Base-by-base conservation (phyloP, 1,140 invertebrate genomes). In the Diabrotica virgifera region DNA sequence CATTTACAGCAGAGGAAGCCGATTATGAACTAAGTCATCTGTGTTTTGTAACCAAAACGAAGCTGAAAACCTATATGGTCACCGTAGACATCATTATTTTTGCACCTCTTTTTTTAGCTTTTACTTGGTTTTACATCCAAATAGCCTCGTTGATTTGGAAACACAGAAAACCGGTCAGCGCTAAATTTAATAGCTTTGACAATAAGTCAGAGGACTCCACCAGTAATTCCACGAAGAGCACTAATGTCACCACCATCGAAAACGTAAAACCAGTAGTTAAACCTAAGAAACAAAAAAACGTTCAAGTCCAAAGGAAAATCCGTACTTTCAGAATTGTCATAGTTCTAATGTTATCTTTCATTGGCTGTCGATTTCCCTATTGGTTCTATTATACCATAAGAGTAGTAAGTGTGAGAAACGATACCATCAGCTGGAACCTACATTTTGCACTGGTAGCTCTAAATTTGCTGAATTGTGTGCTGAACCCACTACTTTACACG, bases 401-500 rank as follows among this genome's bases (percentile, higher is more conserved):
- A 56, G 68, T 83, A 5, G 73, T 78, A 51, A 65, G 75, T 3
- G 67, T 67, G 12, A 69, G 78, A 5, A 72, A 71, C 1, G 72
- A 70, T 68, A 53, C 61, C 11, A 9, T 57, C 4, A 14, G 36
- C 10, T 84, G 81, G 80, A 73, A 83, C 40, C 65, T 84, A 5
- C 78, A 82, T 66, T 82, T 80, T 55, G 59, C 71, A 5, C 78
- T 85, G 7, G 80, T 80, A 5, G 71, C 80, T 5, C 65, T 86
- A 6, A 80, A 80, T 14, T 66, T 85, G 6, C 51, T 82, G 5
- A 84, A 82, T 57, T 82, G 82, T 24, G 78, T 79, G 2, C 36
- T 85, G 5, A 84, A 86, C 78, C 85, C 85, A 3, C 79, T 85
- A 37, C 72, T 86, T 4, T 86, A 85, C 64, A 81, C 82, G 0